phyloP scores from a whole-genome alignment of 2,888 invertebrate genomes.

The Himalopsyche tibetana region DNA sequence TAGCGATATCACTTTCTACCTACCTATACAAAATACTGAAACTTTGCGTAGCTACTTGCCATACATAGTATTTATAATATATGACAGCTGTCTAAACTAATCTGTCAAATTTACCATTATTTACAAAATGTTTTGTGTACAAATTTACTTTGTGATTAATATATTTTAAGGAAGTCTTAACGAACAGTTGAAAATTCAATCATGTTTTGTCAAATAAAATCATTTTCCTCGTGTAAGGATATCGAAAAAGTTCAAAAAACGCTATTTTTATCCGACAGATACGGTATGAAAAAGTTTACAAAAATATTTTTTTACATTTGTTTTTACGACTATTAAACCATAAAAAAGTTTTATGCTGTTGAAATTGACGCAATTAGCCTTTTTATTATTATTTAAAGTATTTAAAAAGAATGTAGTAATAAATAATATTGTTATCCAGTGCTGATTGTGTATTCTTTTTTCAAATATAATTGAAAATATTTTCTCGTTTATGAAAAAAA shows the following conservation, averaged over 20 bases:
- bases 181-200: not conserved
- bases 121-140: not conserved
- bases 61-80: not conserved
- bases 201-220: constrained; percentile 80
- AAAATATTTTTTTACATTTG: constrained; percentile 29
- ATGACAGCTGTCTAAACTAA: not conserved
- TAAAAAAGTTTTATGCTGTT: too few relatives aligned
- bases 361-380: too few relatives aligned
- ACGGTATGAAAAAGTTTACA: constrained; percentile 69
- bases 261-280: constrained; percentile 77
- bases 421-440: too few relatives aligned
- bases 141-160: not conserved
- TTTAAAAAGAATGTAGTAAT: too few relatives aligned
- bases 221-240: constrained; percentile 79
- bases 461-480: too few relatives aligned
- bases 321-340: not conserved
- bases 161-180: not conserved
- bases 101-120: constrained; percentile 18
- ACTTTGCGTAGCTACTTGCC: too few relatives aligned
- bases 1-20: too few relatives aligned
- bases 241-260: constrained; percentile 78
- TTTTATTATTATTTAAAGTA: too few relatives aligned
- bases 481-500: too few relatives aligned
- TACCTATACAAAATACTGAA: too few relatives aligned
- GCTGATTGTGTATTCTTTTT: too few relatives aligned